phyloP scores from a whole-genome alignment of 2,888 invertebrate genomes.

The Sphaeridia pumilis region DNA sequence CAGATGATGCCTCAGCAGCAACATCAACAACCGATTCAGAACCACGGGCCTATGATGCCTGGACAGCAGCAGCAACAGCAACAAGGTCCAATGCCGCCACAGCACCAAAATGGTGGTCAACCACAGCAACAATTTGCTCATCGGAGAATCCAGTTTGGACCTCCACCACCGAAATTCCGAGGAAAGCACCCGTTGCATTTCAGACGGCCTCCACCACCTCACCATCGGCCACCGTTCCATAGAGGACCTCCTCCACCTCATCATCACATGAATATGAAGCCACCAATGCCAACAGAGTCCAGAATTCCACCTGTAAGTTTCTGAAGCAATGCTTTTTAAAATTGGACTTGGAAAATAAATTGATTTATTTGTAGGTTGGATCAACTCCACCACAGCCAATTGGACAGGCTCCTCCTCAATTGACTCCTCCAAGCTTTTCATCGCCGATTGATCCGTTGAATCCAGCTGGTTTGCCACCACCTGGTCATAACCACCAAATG shows the following conservation, averaged over 20 bases:
- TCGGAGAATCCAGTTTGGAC: conserved; percentile 5
- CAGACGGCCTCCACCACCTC: conserved; percentile 21
- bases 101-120: background rate
- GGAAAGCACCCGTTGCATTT: conserved; percentile 22
- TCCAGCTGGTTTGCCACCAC: background rate
- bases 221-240: conserved; percentile 16
- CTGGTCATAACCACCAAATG: background rate
- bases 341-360: too few species aligned
- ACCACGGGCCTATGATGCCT: background rate
- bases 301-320: too few species aligned
- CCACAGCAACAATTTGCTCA: conserved; percentile 2
- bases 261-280: conserved; percentile 5
- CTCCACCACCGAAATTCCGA: conserved; percentile 20
- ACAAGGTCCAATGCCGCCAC: background rate
- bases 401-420: too few species aligned
- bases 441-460: conserved; percentile 1
- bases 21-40: background rate
- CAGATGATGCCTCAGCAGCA: background rate
- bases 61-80: conserved; percentile 3
- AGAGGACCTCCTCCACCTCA: conserved; percentile 7
- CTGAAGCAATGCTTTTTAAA: too few species aligned
- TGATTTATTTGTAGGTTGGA: too few species aligned
- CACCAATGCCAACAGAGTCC: background rate
- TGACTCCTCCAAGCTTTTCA: conserved; percentile 4
- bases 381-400: too few species aligned